Evolutionary conservation across 2,113 vertebrate genomes (phyloP).

Genomic region (Numenius arquata): DNA sequence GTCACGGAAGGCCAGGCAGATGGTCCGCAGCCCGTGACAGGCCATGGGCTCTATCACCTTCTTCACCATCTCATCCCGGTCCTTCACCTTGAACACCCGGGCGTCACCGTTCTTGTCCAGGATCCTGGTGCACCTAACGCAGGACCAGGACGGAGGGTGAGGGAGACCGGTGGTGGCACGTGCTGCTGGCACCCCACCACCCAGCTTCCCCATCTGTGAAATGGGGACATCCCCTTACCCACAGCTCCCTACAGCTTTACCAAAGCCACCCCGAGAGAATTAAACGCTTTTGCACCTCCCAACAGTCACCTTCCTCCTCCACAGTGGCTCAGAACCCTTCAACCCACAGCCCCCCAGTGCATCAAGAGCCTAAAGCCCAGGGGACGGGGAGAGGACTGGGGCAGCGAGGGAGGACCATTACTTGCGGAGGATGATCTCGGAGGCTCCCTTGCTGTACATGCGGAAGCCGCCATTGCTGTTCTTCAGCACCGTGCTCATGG

Average conservation of each 20-base stretch:
- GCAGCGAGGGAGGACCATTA: conserved; percentile 33
- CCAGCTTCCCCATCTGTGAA: not conserved
- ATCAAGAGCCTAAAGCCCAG: fast-evolving
- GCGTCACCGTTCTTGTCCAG: conserved; percentile 82
- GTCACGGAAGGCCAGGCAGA: conserved; percentile 92
- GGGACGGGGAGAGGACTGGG: fast-evolving
- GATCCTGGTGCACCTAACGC: conserved; percentile 85
- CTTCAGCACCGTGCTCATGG: conserved; percentile 95
- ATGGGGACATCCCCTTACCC: not conserved
- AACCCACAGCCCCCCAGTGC: not conserved
- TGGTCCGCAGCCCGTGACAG: conserved; percentile 90
- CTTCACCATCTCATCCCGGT: conserved; percentile 91
- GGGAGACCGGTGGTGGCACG: not conserved
- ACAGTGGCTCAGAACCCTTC: no score
- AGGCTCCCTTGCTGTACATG: conserved; percentile 99
- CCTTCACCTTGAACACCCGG: conserved; percentile 84
- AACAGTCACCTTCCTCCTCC: fast-evolving
- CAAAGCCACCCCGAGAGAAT: not conserved
- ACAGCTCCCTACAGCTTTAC: not conserved
- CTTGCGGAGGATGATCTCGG: conserved; percentile 95
- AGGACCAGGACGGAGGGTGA: fast-evolving
- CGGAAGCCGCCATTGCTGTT: conserved; percentile 81
- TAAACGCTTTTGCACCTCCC: not conserved
- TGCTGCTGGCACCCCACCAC: not conserved
- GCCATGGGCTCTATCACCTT: conserved; percentile 98